Evolutionary conservation across 2,797 vertebrate species (phyloP).

Genomic region (Macrochelys suwanniensis): DNA sequence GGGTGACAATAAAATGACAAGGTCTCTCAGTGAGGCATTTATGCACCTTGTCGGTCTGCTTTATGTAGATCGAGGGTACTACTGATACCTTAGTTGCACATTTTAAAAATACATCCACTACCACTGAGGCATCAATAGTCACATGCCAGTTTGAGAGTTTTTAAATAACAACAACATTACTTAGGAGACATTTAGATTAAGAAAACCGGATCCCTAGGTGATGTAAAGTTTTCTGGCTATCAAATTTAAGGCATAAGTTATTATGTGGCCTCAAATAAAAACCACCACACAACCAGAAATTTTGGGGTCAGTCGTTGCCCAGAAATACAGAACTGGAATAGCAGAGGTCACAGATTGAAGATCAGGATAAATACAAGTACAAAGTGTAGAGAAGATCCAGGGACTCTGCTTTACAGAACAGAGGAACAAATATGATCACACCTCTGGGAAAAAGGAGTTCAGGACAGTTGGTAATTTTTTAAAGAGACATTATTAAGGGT

Average conservation of each 20-base stretch:
- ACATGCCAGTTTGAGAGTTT: not conserved
- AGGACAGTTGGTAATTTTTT: not conserved
- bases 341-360: not conserved
- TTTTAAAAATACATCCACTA: not conserved
- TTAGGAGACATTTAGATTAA: not conserved
- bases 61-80: not conserved
- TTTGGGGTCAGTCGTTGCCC: not conserved
- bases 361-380: not conserved
- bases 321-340: slow-evolving; percentile 21
- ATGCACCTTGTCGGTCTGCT: not conserved
- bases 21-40: not conserved
- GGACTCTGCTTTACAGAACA: not conserved
- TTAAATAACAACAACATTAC: not conserved
- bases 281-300: not conserved
- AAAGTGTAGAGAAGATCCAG: not conserved
- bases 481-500: not conserved
- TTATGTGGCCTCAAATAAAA: not conserved
- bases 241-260: not conserved
- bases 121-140: not conserved
- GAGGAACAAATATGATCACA: not conserved
- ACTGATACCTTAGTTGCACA: not conserved
- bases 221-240: not conserved
- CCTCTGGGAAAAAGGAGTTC: not conserved
- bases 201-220: not conserved
- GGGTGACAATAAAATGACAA: not conserved